Evolutionary conservation across 1,140 invertebrate species (phyloP), one percentile per base, ranked within the genome.

Genomic region (Chrysomallon squamiferum): DNA sequence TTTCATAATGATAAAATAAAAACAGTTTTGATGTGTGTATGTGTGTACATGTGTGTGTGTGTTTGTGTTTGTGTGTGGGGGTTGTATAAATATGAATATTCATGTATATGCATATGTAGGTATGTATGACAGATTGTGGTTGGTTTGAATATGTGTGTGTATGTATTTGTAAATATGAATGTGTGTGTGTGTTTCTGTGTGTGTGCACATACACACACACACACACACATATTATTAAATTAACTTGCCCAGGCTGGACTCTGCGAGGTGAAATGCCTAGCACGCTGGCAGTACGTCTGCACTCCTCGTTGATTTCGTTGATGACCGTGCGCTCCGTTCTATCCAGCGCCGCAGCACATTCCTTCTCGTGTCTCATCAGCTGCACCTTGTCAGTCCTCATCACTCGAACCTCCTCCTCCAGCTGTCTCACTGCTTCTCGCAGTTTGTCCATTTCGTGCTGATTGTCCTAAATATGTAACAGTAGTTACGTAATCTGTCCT

Each of bases 251-350:
- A 13, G 76, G 50, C 33, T 75, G 68, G 18, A 83, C 73, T 68
- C 73, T 75, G 7, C 80, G 62, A 13, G 81, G 79, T 50, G 54
- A 65, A 7, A 78, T 66, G 4, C 83, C 81, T 2, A 83, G 52
- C 6, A 83, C 22, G 15, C 62, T 59, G 0, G 81, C 74, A 27
- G 75, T 76, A 54, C 71, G 74, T 15, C 77, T 56, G 63, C 80
- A 83, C 54, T 84, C 83, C 15, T 84, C 81, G 57, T 84, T 83
- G 27, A 84, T 75, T 56, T 84, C 83, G 35, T 77, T 73, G 33
- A 83, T 66, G 6, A 83, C 65, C 4, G 73, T 81, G 54, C 75
- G 66, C 59, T 84, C 83, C 1, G 71, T 68, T n/a, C 72, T 65
- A 18, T 84, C 81, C n/a, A 77, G 56, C 2, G 62, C 52, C n/a